Conservation (phyloP, 2,797 vertebrate species). For the Carcharodon carcharias region DNA sequence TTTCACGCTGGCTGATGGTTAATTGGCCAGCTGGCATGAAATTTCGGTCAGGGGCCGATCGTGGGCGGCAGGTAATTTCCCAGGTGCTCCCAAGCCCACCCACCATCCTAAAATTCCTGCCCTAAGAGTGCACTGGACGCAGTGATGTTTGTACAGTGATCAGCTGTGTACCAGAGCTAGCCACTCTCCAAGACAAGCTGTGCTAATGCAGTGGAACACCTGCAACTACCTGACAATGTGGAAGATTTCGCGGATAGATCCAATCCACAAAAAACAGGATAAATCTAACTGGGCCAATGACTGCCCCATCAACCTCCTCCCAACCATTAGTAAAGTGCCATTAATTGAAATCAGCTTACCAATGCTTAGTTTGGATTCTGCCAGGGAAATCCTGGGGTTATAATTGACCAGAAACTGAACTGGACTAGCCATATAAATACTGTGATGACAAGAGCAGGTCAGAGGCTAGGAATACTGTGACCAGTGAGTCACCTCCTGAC, state of each 20-base stretch:
- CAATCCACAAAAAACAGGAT: not conserved
- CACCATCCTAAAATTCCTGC: too few relatives aligned
- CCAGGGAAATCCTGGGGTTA: too few relatives aligned
- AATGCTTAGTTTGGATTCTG: not conserved
- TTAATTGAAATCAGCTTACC: not conserved
- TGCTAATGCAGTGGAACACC: not conserved
- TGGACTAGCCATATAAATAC: too few relatives aligned
- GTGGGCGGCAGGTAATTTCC: too few relatives aligned
- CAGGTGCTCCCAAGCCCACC: too few relatives aligned
- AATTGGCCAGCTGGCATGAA: too few relatives aligned
- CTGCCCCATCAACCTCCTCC: not conserved
- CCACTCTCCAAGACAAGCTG: not conserved
- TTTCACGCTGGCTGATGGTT: too few relatives aligned
- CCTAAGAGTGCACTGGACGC: not conserved
- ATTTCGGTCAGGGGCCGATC: too few relatives aligned
- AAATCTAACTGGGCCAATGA: not conserved
- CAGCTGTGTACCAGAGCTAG: not conserved
- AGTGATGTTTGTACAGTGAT: not conserved
- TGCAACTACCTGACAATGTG: not conserved
- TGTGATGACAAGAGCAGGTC: too few relatives aligned
- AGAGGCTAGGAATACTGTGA: too few relatives aligned
- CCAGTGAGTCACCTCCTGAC: too few relatives aligned
- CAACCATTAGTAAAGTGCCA: not conserved
- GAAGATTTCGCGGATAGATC: not conserved
- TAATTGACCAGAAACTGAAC: too few relatives aligned